Base-by-base conservation (phyloP, 30 jellyfish, hydroid and myxozoan genomes). In the Hydractinia symbiolongicarpus region DNA sequence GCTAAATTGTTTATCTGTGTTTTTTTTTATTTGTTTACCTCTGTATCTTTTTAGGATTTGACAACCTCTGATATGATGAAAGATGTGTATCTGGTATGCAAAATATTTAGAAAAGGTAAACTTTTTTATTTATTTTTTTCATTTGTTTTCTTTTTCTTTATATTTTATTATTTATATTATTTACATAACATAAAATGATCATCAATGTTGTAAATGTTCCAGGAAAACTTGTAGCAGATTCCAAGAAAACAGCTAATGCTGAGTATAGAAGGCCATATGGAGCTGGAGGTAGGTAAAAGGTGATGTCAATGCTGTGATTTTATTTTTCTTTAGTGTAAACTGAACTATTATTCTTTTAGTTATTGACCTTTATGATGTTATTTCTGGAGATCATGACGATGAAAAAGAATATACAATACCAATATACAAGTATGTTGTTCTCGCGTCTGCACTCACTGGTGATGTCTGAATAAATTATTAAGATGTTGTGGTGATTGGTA, bases 251-350 rank as follows among this genome's bases (percentile, higher is more conserved):
- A 51, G 89, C 98, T 4, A 67, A 76, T 79, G 87, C 98, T 9
- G 95, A 90, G 21, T 80, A 81, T 76, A 83, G 98, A 77, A 70
- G 98, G 72, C 98, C 98, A 4, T 91, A 86, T 79, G 98, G 98
- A 20, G 89, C 73, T 51, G 98, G 96, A 74, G 98, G 98, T 91
- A 15, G 13, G 87, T 55, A 17, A 21, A 11, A 50, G 7, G 17
- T 53, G 55, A 10, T 77, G 40, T 15, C 10, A 16, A 11, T 6
- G 52, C n/a, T 19, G 15, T 71, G 9, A 71, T 9, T 71, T 71
- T 30, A 15, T 71, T 71, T 4, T 50, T 8, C 1, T 19, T 71
- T 66, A 13, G 51, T 19, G 4, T 44, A 6, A 7, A 6, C 16
- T 7, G 50, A 72, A 78, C 8, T 49, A 21, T 69, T 58, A 30